Conservation (phyloP, 2,888 invertebrate species). For the Trachelus tabidus region DNA sequence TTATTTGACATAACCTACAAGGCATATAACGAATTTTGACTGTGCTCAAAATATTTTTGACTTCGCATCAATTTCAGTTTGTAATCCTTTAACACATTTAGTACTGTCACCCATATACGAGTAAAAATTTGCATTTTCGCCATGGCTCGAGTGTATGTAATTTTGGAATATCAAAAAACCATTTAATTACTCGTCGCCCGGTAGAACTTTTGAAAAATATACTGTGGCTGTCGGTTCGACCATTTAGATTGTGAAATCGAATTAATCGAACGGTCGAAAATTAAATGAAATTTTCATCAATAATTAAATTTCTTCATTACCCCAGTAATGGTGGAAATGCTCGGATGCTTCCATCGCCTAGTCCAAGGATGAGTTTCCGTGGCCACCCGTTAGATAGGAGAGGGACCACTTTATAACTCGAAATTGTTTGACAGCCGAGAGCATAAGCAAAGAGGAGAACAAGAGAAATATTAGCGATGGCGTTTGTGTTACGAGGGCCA, state of each 20-base stretch:
- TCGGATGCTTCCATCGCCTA: neutral
- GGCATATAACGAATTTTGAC: neutral
- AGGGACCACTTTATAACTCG: slow-evolving; percentile 20
- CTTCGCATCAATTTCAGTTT: neutral
- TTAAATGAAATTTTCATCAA: neutral
- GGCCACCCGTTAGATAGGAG: slow-evolving; percentile 9
- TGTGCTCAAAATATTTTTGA: neutral
- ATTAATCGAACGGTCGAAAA: neutral
- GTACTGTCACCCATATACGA: no score
- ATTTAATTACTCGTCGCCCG: neutral
- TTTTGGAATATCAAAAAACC: neutral
- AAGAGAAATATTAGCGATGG: slow-evolving; percentile 16
- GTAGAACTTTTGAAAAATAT: neutral
- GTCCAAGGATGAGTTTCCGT: neutral
- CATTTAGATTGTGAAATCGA: no score
- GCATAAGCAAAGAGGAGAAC: slow-evolving; percentile 21
- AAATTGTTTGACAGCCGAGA: slow-evolving; percentile 19
- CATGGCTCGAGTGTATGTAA: neutral
- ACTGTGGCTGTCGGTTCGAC: neutral
- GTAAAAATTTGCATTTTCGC: neutral
- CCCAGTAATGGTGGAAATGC: neutral
- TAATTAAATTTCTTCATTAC: neutral
- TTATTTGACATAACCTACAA: neutral
- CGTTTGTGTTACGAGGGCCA: slow-evolving; percentile 14
- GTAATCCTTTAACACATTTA: neutral